Percentiles rank a stretch among this genome's conserved stretches.
These are phyloP conservation scores for Mizuhopecten yessoensis DNA, from an alignment of 1,140 invertebrate species.

Conservation along the genomic window DNA sequence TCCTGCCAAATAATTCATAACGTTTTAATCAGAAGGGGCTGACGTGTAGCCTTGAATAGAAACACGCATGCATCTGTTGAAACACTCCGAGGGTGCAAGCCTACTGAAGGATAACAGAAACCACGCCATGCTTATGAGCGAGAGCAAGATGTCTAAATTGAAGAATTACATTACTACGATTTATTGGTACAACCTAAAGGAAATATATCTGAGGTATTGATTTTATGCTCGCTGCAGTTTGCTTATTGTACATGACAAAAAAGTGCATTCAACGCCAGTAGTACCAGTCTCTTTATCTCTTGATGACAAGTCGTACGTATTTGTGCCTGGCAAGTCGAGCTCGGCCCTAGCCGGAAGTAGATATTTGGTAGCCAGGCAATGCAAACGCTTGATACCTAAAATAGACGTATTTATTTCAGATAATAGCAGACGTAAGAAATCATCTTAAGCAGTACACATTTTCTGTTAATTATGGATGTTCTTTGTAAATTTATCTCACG, in stretches of 20 bases:
- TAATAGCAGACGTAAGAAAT: not conserved
- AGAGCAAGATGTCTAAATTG: not conserved
- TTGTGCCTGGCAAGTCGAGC: not conserved
- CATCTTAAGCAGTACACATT: not conserved
- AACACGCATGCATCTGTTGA: not conserved
- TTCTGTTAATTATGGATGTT: too few relatives aligned
- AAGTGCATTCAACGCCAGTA: not conserved
- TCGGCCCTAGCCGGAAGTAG: not conserved
- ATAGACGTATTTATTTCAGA: not conserved
- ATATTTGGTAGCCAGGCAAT: not conserved
- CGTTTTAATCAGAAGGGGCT: not conserved
- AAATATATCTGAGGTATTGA: not conserved
- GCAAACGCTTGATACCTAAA: not conserved
- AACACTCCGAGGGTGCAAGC: not conserved
- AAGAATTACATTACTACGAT: not conserved
- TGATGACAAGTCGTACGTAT: not conserved
- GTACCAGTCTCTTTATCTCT: not conserved
- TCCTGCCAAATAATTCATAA: slow-evolving; percentile 39
- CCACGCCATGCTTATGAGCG: not conserved
- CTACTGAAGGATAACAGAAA: not conserved
- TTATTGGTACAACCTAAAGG: not conserved
- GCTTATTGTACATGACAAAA: not conserved
- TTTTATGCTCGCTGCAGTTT: not conserved
- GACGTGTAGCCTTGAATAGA: not conserved
- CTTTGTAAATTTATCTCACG: not conserved